Evolutionary conservation across 2,888 invertebrate species (phyloP), one percentile per base, ranked within the genome.

Genomic region (Diarsia dahlii): DNA sequence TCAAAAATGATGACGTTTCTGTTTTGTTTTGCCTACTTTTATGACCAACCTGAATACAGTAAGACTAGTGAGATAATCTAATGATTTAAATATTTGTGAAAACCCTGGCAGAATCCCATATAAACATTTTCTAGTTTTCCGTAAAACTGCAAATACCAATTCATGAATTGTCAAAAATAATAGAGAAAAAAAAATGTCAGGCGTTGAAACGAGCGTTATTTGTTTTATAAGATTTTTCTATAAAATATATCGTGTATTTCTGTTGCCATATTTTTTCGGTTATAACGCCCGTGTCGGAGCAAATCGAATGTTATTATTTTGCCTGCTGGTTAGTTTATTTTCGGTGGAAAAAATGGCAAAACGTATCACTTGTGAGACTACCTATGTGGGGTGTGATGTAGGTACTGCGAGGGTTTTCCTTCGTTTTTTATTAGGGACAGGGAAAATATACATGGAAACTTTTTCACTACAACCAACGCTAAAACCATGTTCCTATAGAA

Each of bases 301-400:
- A 39, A 54, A 78, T 56, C 18, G 64, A 56, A 75, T 39, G 63
- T 45, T 62, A 46, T 39, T 39, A 54, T 77, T 48, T 39, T 54
- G 0, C 63, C 10, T 76, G 4, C 0, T 9, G 9, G n/a, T 34
- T 46, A 52, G 18, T 76, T 52, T 62, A 13, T 76, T 45, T 60
- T 60, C 1, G 15, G 3, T 60, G 28, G 3, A 1, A 28, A 34
- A 60, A 28, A 18, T 28, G 28, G 58, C 58, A 18, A 60, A 18
- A 13, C 3, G 18, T 34, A 9, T 18, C 28, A 28, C 28, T 60
- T 60, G 18, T 58, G 28, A 28, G 28, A 34, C 18, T 60, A 34
- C 28, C 58, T 60, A 56, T 23, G 15, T 39, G 56, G 6, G 6
- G 23, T 28, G 28, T 8, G 8, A 28, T 58, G 15, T 56, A 56